Percentiles rank a stretch among this genome's conserved stretches.
Evolutionary conservation across 2,888 invertebrate species (phyloP).

Genomic region (Galerucella nymphaeae): DNA sequence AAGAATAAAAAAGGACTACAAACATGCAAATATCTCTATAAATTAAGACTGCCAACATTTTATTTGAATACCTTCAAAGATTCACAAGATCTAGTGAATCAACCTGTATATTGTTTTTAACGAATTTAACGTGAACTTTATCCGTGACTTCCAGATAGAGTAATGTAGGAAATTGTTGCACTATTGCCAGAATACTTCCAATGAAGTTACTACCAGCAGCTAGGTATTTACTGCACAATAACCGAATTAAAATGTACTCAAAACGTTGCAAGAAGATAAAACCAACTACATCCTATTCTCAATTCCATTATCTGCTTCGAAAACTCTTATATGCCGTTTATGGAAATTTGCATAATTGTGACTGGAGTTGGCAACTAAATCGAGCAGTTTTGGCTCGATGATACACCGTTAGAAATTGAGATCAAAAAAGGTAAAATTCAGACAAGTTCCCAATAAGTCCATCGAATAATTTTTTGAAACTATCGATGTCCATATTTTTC

Average conservation of each 20-base stretch:
- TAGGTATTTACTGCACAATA: constrained; percentile 22
- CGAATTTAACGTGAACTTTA: neutral
- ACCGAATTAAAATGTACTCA: constrained; percentile 31
- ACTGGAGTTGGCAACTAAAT: constrained; percentile 38
- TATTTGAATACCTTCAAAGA: too few species aligned
- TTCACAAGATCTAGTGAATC: too few species aligned
- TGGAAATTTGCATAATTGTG: constrained; percentile 42
- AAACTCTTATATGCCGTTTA: constrained; percentile 41
- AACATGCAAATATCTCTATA: too few species aligned
- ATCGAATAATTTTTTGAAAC: too few species aligned
- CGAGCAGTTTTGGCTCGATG: constrained; percentile 12
- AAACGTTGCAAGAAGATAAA: constrained; percentile 34
- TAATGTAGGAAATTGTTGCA: neutral
- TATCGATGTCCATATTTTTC: too few species aligned
- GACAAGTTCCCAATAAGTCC: too few species aligned
- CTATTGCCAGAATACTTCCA: neutral
- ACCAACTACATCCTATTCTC: constrained; percentile 31
- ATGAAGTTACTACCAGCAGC: constrained; percentile 7
- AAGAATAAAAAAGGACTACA: too few species aligned
- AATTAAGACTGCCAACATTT: too few species aligned
- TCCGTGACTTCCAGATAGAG: neutral
- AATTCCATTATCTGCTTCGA: constrained; percentile 35
- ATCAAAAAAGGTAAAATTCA: neutral
- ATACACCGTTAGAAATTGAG: constrained; percentile 13
- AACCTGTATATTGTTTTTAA: neutral